Percentiles rank a stretch among this genome's conserved stretches.
These are phyloP conservation scores for Drosophila tristis DNA, from an alignment of 1,140 invertebrate genomes.

Conservation along the genomic window DNA sequence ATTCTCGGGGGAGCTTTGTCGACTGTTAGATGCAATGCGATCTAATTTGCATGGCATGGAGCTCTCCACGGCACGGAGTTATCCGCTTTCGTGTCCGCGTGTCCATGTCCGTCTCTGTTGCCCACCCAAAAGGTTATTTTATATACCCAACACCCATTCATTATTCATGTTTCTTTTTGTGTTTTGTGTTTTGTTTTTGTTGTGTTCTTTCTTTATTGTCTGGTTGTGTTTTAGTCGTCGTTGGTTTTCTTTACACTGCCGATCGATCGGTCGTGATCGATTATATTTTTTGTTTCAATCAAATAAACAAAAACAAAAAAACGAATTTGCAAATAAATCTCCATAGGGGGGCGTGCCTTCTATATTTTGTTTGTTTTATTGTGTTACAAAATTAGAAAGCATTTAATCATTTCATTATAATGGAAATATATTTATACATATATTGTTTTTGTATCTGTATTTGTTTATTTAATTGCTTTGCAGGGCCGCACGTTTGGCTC, in stretches of 20 bases:
- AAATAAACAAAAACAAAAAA: not conserved
- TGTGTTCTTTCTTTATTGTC: slow-evolving; percentile 55
- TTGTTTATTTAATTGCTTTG: slow-evolving; percentile 40
- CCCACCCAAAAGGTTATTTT: slow-evolving; percentile 33
- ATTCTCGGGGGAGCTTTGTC: slow-evolving; percentile 43
- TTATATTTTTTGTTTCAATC: slow-evolving; percentile 40
- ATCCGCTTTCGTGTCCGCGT: not conserved
- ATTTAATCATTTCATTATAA: slow-evolving; percentile 26
- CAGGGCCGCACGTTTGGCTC: slow-evolving; percentile 91
- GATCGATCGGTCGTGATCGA: slow-evolving; percentile 74
- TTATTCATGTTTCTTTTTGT: slow-evolving; percentile 32
- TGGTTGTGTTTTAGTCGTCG: slow-evolving; percentile 42
- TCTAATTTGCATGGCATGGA: too few species aligned
- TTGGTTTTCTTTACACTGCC: slow-evolving; percentile 51
- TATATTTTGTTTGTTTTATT: too few species aligned
- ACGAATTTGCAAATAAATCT: slow-evolving; percentile 15
- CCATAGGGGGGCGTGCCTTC: slow-evolving; percentile 27
- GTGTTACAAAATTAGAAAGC: slow-evolving; percentile 20
- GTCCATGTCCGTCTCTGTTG: too few species aligned
- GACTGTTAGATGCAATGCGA: too few species aligned
- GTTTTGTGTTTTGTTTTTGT: slow-evolving; percentile 29
- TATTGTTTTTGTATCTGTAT: not conserved
- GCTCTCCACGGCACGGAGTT: not conserved
- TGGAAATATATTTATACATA: slow-evolving; percentile 7
- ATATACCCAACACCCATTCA: slow-evolving; percentile 33